Evolutionary conservation across 2,113 vertebrate genomes (phyloP).

Genomic region (Orycteropus afer): DNA sequence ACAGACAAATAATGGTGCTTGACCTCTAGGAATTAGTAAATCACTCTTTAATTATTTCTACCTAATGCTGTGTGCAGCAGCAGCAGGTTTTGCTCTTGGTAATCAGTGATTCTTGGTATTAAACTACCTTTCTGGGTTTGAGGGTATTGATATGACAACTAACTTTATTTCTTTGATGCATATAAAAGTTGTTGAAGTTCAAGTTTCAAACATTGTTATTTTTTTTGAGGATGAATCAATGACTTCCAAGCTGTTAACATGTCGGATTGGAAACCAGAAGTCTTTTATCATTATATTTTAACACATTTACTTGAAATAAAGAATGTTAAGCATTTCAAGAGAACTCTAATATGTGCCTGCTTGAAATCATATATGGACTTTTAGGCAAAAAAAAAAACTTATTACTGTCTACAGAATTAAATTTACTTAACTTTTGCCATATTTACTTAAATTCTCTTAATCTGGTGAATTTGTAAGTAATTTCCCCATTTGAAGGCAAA

Average conservation of each 20-base stretch:
- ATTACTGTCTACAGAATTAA: neutral
- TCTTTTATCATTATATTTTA: neutral
- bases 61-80: too few relatives aligned
- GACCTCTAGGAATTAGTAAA: too few relatives aligned
- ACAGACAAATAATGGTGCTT: too few relatives aligned
- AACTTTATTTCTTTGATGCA: neutral
- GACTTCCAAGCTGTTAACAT: neutral
- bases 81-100: too few relatives aligned
- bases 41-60: too few relatives aligned
- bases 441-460: neutral
- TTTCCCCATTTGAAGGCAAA: neutral
- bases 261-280: neutral
- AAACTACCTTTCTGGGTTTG: neutral
- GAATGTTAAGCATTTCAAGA: neutral
- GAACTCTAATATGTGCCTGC: neutral
- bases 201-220: neutral
- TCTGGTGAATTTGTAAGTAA: neutral
- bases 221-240: neutral
- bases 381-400: neutral
- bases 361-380: neutral
- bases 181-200: neutral
- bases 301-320: neutral
- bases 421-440: neutral
- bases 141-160: neutral
- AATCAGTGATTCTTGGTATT: neutral